phyloP scores from a whole-genome alignment of 1,140 invertebrate species.

The Habropoda laboriosa region DNA sequence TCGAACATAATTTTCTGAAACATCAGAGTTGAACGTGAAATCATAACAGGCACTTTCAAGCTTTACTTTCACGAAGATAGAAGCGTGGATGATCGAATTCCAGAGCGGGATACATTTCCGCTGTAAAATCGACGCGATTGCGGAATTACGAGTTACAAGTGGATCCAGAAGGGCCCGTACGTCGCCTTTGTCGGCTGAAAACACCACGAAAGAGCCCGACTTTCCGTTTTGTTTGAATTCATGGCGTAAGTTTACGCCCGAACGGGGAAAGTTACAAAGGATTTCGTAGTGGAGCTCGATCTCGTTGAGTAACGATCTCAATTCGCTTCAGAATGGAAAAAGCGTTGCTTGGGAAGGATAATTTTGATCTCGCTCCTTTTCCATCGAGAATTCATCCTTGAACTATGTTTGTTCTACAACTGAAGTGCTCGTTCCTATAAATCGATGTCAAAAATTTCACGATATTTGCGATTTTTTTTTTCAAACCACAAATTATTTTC shows the following conservation, averaged over 20 bases:
- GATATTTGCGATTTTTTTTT: too few species aligned
- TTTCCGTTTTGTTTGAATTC: not conserved
- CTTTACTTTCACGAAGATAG: constrained; percentile 15
- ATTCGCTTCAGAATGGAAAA: not conserved
- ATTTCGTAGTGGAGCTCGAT: not conserved
- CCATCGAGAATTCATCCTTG: too few species aligned
- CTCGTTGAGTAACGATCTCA: not conserved
- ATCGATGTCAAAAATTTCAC: too few species aligned
- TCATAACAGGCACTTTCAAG: too few species aligned
- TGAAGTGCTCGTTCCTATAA: too few species aligned
- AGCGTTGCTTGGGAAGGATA: not conserved
- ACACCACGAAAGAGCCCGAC: not conserved
- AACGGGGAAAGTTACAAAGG: not conserved
- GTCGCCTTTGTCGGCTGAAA: not conserved
- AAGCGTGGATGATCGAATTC: not conserved
- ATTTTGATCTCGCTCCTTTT: not conserved
- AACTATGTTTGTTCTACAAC: too few species aligned
- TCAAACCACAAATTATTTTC: too few species aligned
- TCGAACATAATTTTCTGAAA: too few species aligned
- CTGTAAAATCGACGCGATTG: not conserved
- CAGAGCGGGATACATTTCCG: not conserved
- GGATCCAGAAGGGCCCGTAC: not conserved
- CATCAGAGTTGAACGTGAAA: too few species aligned
- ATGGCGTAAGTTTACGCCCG: not conserved
- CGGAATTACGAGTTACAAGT: not conserved